Base-by-base conservation (phyloP, 37 sponge, comb jelly and placozoan species). In the Beroe forskalii region DNA sequence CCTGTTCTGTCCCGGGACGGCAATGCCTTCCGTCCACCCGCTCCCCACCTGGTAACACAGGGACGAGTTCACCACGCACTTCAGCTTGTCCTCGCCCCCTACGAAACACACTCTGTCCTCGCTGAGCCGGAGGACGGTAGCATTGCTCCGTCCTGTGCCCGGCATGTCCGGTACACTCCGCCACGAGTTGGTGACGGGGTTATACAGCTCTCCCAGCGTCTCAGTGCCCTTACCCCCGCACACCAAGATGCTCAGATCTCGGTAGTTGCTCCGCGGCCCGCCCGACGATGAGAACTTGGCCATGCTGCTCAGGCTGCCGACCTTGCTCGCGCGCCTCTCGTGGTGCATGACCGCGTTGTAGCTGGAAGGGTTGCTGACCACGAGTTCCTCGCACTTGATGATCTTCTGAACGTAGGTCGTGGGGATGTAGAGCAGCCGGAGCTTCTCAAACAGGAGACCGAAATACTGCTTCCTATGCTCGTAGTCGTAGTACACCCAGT, bases 11-110 rank as follows among this genome's bases (percentile, higher is more conserved):
- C 86, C 86, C 3, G 86, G 86, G 28, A 44, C 35, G 0, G 25
- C 48, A 42, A 80, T 44, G 0, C 55, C 86, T 25, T 44, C 55
- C n/a, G 48, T 42, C 72, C 72, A 69, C 27, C 32, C 72, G 1
- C 14, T 17, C 19, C 33, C 27, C 1, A 12, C 22, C 30, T 41
- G 22, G 86, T 44, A 80, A 41, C 55, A 41, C 12, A 4, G n/a
- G 8, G 86, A 22, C n/a, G 44, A 6, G 55, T 44, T 80, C 20
- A 80, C 86, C 8, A 80, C 55, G n/a, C 19, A 32, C 55, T 44
- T 80, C 86, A 80, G 42, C 86, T 44, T 80, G 55, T 80, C 55
- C 86, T 80, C 86, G 2, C 86, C 86, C 27, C 86, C 86, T 9
- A 80, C 86, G 28, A 80, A 41, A 43, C 86, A 80, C 14, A 80